Percentiles rank a stretch among this genome's conserved stretches.
These are phyloP conservation scores for Hemiscyllium ocellatum DNA, from an alignment of 2,113 vertebrate genomes.

Conservation along the genomic window DNA sequence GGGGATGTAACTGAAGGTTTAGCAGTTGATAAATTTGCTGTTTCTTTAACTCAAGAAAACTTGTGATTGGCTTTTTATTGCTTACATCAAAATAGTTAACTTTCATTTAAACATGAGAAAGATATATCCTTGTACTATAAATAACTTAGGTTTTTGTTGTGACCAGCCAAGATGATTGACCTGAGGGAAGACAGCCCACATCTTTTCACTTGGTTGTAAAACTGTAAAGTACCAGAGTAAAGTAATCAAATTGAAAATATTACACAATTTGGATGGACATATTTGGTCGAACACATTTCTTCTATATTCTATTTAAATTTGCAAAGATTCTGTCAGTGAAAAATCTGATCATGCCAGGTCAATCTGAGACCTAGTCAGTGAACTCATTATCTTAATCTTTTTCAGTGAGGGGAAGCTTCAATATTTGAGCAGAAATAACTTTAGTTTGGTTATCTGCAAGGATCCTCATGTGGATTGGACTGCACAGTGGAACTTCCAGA, in stretches of 20 bases:
- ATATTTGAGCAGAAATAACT: not conserved
- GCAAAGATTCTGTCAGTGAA: not conserved
- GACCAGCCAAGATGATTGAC: too few relatives aligned
- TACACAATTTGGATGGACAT: not conserved
- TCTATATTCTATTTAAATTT: not conserved
- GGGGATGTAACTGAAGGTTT: too few relatives aligned
- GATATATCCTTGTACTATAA: too few relatives aligned
- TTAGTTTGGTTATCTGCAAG: not conserved
- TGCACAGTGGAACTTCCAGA: not conserved
- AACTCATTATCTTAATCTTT: not conserved
- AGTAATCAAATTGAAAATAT: not conserved
- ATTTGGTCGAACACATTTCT: not conserved
- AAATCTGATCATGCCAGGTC: not conserved
- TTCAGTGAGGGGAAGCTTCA: not conserved
- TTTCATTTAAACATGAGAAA: too few relatives aligned
- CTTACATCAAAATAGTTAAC: too few relatives aligned
- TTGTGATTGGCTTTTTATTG: too few relatives aligned
- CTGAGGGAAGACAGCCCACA: too few relatives aligned
- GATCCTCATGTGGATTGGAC: not conserved
- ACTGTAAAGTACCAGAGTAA: not conserved
- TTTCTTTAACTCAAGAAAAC: too few relatives aligned
- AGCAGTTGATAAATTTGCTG: too few relatives aligned
- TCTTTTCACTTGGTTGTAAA: too few relatives aligned
- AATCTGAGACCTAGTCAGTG: not conserved
- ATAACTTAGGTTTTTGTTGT: too few relatives aligned